Evolutionary conservation across 92 coral and sea anemone species (phyloP), one percentile per base, ranked within the genome.

Genomic region (Siderastrea radians): DNA sequence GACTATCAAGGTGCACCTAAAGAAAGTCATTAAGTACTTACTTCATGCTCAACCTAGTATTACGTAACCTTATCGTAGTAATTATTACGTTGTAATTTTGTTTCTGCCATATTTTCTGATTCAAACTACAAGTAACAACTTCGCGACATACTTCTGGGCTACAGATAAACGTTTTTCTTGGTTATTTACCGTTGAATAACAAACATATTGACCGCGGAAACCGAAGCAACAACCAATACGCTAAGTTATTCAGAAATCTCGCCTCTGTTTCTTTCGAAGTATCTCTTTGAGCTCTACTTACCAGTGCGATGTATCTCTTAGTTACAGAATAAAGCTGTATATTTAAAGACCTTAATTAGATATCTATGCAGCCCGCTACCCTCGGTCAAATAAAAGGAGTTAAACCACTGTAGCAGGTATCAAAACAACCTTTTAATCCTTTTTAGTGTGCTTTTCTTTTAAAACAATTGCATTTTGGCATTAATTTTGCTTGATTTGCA

Each of bases 281-380:
- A 61, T 59, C 49, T 45, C 26, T 47, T 8, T 49, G 13, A 1
- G 44, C 44, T 12, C 87, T 84, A 46, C 72, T 64, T 84, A 14
- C 46, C 5, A 6, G 62, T 7, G 4, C 6, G 4, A 50, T 61
- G 44, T 50, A 74, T 84, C 80, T 73, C 87, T 74, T 83, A 52
- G 87, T 16, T 83, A 83, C 87, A 60, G 87, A 84, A 84, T 84
- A 61, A 81, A 74, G 11, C 52, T 5, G 63, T 45, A 26, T 73
- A 7, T 45, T 84, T 73, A 74, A 73, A 73, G 79, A 74, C 48
- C 71, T 73, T 72, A 84, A 84, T 74, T 43, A 73, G 72, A 74
- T 59, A 72, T 64, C 62, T 62, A 53, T 61, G 80, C 49, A 74
- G 53, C 73, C 80, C 81, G 80, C 51, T 49, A 26, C 62, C 80